phyloP scores from a whole-genome alignment of 2,113 vertebrate species.

The Phylloscopus trochiloides region DNA sequence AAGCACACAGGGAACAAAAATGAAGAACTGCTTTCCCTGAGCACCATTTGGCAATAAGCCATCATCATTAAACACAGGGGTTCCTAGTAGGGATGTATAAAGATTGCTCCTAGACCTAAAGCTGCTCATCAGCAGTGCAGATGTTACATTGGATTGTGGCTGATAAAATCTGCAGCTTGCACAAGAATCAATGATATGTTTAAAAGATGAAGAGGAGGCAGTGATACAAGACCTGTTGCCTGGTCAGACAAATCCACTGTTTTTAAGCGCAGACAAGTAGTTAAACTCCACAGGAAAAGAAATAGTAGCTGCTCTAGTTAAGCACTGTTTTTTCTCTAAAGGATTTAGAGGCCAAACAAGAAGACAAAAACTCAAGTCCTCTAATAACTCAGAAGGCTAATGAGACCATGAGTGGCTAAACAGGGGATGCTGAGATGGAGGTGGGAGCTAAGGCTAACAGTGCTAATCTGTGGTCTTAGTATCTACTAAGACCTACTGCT shows the following conservation, averaged over 20 bases:
- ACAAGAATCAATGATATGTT: neutral
- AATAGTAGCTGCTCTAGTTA: neutral
- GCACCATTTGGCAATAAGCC: neutral
- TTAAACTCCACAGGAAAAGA: neutral
- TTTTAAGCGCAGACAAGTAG: neutral
- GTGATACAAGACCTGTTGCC: neutral
- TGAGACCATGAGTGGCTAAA: neutral
- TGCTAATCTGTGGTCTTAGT: neutral
- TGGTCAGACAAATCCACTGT: neutral
- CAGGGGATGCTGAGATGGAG: neutral
- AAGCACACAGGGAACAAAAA: neutral
- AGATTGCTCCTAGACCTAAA: neutral
- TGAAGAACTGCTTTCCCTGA: neutral
- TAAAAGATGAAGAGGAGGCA: neutral
- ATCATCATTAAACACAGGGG: neutral
- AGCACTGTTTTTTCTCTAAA: neutral
- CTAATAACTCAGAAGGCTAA: neutral
- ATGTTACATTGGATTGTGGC: neutral
- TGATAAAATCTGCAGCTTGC: conserved; percentile 19
- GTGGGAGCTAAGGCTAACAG: neutral
- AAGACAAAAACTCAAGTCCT: neutral
- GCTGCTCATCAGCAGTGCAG: neutral
- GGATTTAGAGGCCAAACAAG: neutral
- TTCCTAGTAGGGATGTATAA: neutral
- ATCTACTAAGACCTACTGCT: neutral